A percentile compares a stretch with the other conserved stretches of the same genome.
Conservation (phyloP, 2,113 vertebrate genomes). For the Catagonus wagneri region DNA sequence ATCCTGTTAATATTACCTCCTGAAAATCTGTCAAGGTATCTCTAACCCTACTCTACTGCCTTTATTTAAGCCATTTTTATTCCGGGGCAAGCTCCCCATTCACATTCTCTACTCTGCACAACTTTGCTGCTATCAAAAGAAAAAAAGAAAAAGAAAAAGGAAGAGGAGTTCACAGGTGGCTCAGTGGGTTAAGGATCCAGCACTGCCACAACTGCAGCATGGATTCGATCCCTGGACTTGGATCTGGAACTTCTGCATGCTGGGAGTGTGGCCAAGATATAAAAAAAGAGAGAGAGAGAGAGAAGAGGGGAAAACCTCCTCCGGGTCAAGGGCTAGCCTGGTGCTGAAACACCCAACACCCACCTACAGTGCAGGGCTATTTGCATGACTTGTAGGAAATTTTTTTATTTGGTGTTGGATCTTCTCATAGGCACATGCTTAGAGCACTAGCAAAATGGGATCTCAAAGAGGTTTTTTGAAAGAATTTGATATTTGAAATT, state of each 20-base stretch:
- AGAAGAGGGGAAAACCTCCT: neutral
- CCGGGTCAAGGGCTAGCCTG: neutral
- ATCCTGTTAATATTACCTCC: neutral
- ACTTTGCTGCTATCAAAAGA: neutral
- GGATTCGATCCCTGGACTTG: too few species aligned
- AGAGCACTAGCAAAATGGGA: neutral
- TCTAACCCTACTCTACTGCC: neutral
- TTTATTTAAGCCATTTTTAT: neutral
- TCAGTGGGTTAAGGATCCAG: too few species aligned
- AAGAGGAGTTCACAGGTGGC: too few species aligned
- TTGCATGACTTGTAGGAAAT: neutral
- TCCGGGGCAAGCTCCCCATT: neutral
- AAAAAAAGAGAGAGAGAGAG: too few species aligned
- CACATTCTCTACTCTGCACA: neutral
- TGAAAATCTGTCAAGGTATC: neutral
- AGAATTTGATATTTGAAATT: neutral
- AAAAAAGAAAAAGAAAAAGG: too few species aligned
- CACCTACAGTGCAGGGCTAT: fast-evolving
- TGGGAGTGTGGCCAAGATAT: too few species aligned
- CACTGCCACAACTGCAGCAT: too few species aligned
- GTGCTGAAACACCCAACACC: neutral
- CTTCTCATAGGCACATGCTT: neutral
- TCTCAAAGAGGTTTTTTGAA: neutral
- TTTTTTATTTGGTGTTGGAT: neutral
- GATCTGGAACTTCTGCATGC: too few species aligned